Conservation (phyloP, 1,140 invertebrate species). For the Archivesica marissinica region DNA sequence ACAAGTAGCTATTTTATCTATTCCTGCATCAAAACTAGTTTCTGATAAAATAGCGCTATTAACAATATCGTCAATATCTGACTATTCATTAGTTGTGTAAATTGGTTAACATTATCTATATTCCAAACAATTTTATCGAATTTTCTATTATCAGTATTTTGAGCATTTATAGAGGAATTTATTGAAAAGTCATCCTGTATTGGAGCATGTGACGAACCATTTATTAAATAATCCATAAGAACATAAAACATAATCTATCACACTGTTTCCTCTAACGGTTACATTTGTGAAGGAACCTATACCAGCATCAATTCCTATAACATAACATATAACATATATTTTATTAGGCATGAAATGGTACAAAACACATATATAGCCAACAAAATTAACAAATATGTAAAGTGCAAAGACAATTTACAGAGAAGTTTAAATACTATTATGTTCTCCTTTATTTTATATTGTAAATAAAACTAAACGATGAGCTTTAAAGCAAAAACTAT, state of each 20-base stretch:
- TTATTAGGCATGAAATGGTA: too few relatives aligned
- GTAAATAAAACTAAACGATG: too few relatives aligned
- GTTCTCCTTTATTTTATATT: too few relatives aligned
- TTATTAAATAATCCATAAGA: background rate
- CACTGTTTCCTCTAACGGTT: background rate
- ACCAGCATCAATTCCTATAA: background rate
- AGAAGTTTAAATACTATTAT: too few relatives aligned
- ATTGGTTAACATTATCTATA: background rate
- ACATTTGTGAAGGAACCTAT: background rate
- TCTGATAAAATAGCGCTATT: background rate
- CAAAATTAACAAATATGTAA: too few relatives aligned
- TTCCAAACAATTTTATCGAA: conserved; percentile 1
- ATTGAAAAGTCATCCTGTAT: background rate
- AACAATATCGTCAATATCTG: background rate
- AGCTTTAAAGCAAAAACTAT: too few relatives aligned
- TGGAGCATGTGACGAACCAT: background rate
- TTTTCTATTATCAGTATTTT: background rate
- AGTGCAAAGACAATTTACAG: too few relatives aligned
- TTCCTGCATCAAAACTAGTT: background rate
- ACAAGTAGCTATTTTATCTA: background rate
- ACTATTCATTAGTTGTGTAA: background rate
- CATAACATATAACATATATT: too few relatives aligned
- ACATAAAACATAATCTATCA: conserved; percentile 38
- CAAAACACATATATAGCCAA: too few relatives aligned
- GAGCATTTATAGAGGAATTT: background rate